A percentile compares a stretch with the other conserved stretches of the same genome.
Evolutionary conservation across 37 sponge, comb jelly and placozoan species (phyloP).

Genomic region (Eunapius fragilis): DNA sequence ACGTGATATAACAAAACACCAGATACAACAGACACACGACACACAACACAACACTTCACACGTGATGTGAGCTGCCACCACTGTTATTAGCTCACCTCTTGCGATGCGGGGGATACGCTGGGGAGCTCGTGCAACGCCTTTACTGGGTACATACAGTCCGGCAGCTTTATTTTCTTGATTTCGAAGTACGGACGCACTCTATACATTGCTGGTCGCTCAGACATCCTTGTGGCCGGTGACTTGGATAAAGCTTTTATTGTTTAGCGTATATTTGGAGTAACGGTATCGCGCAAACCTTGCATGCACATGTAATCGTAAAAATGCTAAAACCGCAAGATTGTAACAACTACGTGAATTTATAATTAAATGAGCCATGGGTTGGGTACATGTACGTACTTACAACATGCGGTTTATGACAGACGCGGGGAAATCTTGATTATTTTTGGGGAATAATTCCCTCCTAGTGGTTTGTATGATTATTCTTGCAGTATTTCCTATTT

Average conservation of each 20-base stretch:
- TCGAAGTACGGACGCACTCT: slow-evolving; percentile 67
- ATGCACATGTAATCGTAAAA: no score
- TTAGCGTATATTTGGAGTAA: neutral
- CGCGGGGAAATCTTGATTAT: no score
- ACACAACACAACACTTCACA: no score
- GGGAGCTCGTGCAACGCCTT: slow-evolving; percentile 57
- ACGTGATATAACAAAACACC: neutral
- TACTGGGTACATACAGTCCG: slow-evolving; percentile 80
- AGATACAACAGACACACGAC: neutral
- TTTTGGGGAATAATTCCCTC: no score
- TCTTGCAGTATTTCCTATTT: no score
- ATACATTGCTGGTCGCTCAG: slow-evolving; percentile 59
- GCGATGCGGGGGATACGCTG: neutral
- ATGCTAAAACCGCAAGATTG: no score
- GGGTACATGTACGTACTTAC: no score
- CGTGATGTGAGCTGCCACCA: no score
- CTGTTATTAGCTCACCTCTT: slow-evolving; percentile 12
- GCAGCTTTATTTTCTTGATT: slow-evolving; percentile 77
- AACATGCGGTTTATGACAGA: no score
- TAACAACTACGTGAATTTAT: neutral
- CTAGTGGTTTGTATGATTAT: no score
- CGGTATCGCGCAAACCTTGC: neutral
- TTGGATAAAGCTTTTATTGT: neutral
- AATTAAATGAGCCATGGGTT: neutral
- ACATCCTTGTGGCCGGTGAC: neutral